Base-by-base conservation (phyloP, 1,140 invertebrate species). In the Apis dorsata region DNA sequence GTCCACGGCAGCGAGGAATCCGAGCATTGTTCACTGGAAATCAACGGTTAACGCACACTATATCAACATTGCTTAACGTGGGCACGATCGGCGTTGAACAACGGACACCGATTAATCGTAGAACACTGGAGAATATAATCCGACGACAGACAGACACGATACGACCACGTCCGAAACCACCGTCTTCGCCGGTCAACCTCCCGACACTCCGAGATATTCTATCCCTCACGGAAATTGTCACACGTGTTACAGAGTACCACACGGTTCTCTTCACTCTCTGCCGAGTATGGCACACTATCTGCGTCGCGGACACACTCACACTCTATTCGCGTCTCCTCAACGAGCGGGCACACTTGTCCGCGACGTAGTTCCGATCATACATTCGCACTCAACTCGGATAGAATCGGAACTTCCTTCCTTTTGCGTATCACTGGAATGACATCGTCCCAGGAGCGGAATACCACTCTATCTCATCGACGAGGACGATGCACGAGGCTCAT, bases 401-500 rank as follows among this genome's bases (percentile, higher is more conserved):
- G 24, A 72, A 53, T 73, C 49, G 53, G 2, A 59, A 34, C 71
- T 17, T 65, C 12, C 28, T 34, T 0, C 28, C 17, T 19, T 21
- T 13, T 74, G 28, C 2, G 34, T 60, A 77, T 84, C 77, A 84
- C 86, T 75, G 68, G 55, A 60, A 28, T 60, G 57, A 65, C 83
- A 85, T 81, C 65, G 79, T 87, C 60, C 85, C 53, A 66, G 44
- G 65, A 28, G 68, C 34, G 62, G 63, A 75, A 10, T 72, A 65
- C 60, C 71, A 63, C 34, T 75, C 72, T 77, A 73, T 84, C 78
- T 82, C 49, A 65, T 77, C 79, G 69, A 55, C 53, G 68, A 59
- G 82, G 73, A 65, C 74, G 87, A 88, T 77, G 84, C 79, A 85
- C 80, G 79, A 79, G 73, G 86, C 84, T 86, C 81, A 77, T 88